Evolutionary conservation across 2,797 vertebrate species (phyloP).

Genomic region (Acanthopagrus latus): DNA sequence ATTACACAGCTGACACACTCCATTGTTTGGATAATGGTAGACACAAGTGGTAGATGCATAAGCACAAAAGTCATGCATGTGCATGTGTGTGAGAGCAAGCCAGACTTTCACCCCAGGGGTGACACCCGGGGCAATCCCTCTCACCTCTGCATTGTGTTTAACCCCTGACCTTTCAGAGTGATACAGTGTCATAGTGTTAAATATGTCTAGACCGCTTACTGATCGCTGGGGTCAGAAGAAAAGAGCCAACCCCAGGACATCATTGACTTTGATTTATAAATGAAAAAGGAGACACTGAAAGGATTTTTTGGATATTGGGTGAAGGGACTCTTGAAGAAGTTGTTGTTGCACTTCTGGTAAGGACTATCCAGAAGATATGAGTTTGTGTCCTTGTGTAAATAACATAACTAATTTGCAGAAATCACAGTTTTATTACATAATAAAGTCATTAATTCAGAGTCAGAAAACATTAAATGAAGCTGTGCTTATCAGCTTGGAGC

Average conservation of each 20-base stretch:
- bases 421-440: constrained; percentile 13
- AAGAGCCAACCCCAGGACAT: constrained; percentile 49
- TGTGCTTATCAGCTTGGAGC: constrained; percentile 31
- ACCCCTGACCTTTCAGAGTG: constrained; percentile 75
- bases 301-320: constrained; percentile 8
- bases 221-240: constrained; percentile 50
- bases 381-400: constrained; percentile 1
- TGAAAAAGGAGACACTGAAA: not conserved
- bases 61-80: constrained; percentile 33
- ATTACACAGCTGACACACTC: constrained; percentile 67
- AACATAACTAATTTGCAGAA: not conserved
- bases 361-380: not conserved
- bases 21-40: constrained; percentile 73
- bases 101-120: constrained; percentile 65
- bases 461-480: constrained; percentile 20
- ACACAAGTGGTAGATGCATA: constrained; percentile 77
- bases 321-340: not conserved
- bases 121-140: constrained; percentile 76
- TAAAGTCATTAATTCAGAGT: constrained; percentile 25
- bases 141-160: constrained; percentile 79
- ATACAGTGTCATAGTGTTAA: constrained; percentile 72
- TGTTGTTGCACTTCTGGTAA: constrained; percentile 23
- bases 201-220: constrained; percentile 80
- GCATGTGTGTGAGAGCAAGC: not conserved
- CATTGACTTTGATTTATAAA: constrained; percentile 57